Percentiles rank a stretch among this genome's conserved stretches.
These are phyloP conservation scores for Arrhamphus sclerolepis DNA, from an alignment of 2,797 vertebrate species.

Conservation along the genomic window DNA sequence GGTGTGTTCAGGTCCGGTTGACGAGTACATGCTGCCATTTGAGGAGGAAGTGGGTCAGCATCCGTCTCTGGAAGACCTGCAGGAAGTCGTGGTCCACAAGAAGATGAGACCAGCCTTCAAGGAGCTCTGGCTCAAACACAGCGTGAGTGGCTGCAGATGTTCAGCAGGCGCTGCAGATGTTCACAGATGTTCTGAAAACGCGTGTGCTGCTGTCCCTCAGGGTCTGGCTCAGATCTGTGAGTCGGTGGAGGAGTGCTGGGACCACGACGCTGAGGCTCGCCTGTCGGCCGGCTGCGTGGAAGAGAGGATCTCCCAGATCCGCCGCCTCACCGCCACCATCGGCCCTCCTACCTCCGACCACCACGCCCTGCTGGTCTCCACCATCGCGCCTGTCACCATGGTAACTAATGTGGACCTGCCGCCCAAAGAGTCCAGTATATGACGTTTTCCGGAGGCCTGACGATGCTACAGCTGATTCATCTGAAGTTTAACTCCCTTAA, in stretches of 20 bases:
- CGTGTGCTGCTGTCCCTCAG: constrained; percentile 62
- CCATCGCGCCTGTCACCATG: constrained; percentile 76
- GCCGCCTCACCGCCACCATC: constrained; percentile 75
- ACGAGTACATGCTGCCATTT: constrained; percentile 93
- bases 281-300: constrained; percentile 94
- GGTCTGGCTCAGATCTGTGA: constrained; percentile 92
- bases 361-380: constrained; percentile 82
- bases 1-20: constrained; percentile 84
- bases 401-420: constrained; percentile 94
- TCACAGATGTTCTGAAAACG: too few species aligned
- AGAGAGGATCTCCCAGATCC: constrained; percentile 91
- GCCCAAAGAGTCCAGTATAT: constrained; percentile 95
- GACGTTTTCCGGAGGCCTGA: constrained; percentile 28
- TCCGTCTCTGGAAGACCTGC: constrained; percentile 92
- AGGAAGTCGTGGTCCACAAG: constrained; percentile 96
- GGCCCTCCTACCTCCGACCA: constrained; percentile 88
- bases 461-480: background rate
- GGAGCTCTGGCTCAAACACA: constrained; percentile 93
- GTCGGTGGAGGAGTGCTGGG: constrained; percentile 97
- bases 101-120: constrained; percentile 91
- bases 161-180: too few species aligned
- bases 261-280: constrained; percentile 94
- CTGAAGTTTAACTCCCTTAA: too few species aligned
- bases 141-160: constrained; percentile 74
- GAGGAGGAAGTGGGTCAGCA: constrained; percentile 96